Percentiles rank a stretch among this genome's conserved stretches.
phyloP scores from a whole-genome alignment of 53 echinoderm and acorn worm species.

The Zoroaster sp. region DNA sequence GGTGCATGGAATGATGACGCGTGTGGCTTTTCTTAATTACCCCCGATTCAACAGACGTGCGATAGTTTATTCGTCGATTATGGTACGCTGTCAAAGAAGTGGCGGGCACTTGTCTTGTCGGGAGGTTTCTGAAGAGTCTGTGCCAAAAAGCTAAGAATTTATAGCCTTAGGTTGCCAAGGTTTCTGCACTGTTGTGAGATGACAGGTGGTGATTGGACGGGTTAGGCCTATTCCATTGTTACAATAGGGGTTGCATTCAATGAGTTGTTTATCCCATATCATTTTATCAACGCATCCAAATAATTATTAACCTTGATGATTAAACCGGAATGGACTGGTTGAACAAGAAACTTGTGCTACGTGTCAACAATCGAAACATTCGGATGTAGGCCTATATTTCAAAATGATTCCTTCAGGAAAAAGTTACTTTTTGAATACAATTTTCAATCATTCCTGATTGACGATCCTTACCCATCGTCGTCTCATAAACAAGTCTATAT shows the following conservation, averaged over 20 bases:
- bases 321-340: no score
- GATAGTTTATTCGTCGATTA: background rate
- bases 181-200: background rate
- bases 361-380: no score
- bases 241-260: background rate
- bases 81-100: background rate
- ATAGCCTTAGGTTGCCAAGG: conserved; percentile 34
- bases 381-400: no score
- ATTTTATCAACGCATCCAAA: background rate
- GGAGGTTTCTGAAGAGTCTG: background rate
- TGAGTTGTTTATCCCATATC: background rate
- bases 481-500: no score
- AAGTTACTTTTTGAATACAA: no score
- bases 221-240: background rate
- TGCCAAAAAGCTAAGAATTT: background rate
- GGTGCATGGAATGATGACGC: background rate
- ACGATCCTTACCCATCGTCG: no score
- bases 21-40: no score
- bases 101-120: background rate
- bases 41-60: background rate
- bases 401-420: no score
- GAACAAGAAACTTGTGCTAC: no score
- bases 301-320: no score
- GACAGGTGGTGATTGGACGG: background rate
- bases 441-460: no score